Percentiles rank a stretch among this genome's conserved stretches.
Conservation (phyloP, 2,888 invertebrate genomes). For the Campopleginae sp. region DNA sequence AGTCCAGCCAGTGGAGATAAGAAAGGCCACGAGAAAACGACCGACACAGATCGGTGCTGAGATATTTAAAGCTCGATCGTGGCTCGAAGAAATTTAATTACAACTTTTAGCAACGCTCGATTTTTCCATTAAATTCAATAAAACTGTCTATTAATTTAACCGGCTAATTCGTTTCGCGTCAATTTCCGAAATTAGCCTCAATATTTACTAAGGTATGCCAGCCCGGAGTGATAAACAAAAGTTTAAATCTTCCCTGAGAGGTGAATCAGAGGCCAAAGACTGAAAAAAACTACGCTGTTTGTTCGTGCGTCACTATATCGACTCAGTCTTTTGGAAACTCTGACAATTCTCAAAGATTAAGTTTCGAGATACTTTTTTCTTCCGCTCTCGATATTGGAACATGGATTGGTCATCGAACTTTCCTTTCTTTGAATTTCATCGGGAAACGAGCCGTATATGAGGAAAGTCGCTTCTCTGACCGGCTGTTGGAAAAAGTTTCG, state of each 20-base stretch:
- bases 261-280: neutral
- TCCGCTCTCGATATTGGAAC: neutral
- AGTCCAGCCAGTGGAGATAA: neutral
- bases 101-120: neutral
- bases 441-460: neutral
- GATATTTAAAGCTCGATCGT: constrained; percentile 17
- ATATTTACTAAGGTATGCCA: neutral
- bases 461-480: neutral
- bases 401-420: constrained; percentile 8
- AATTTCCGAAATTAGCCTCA: neutral
- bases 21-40: neutral
- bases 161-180: neutral
- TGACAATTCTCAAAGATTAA: neutral
- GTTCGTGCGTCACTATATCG: neutral
- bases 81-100: neutral
- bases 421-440: constrained; percentile 1
- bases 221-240: neutral
- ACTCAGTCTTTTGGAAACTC: constrained; percentile 1
- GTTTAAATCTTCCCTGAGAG: neutral
- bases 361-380: constrained; percentile 9
- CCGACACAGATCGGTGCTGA: neutral
- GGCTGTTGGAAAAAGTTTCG: constrained; percentile 1
- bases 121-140: neutral
- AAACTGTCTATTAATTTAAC: neutral
- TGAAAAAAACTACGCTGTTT: neutral